Base-by-base conservation (phyloP, 1,140 invertebrate species). In the Ganaspis sp. region DNA sequence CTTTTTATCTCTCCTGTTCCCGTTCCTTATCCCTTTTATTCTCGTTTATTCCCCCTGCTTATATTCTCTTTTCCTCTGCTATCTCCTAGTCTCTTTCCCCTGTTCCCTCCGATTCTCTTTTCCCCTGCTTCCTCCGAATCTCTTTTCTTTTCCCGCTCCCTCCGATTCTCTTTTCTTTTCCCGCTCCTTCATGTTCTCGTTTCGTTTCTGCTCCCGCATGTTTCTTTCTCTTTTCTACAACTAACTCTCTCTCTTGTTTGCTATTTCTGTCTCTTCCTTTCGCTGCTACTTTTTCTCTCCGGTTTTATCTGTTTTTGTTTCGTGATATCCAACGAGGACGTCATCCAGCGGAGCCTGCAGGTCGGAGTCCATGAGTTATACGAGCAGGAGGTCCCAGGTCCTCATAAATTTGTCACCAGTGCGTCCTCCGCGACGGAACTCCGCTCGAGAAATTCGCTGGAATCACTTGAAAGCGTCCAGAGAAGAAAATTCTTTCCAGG, bases 321-420 rank as follows among this genome's bases (percentile, higher is more conserved):
- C 72, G 75, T 77, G 80, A 82, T 84, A 84, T 82, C 78, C 80
- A 73, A 76, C 70, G 75, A 77, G 79, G 77, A 71, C 34, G 74
- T 74, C 73, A 74, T 70, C 73, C 73, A 23, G 42, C 37, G 54
- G 49, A 21, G 64, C 40, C 40, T 73, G 37, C 75, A 54, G 75
- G 71, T 77, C 77, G 74, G 76, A 75, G 70, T 72, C 74, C 75
- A 64, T 76, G 73, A 84, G 73, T 83, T 84, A 80, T 83, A 81
- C 78, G 79, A 73, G 75, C 77, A 23, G 75, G 77, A 81, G 81
- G 83, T 83, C 78, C 70, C 78, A 80, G 80, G 80, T 23, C 75
- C 79, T 83, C 83, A 84, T 84, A 84, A 84, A 84, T 84, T 84
- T 83, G 81, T 84, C 81, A 83, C 75, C 73, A 77, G 53, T 75